phyloP scores from a whole-genome alignment of 2,797 vertebrate genomes.

The Acestrorhynchus altus region DNA sequence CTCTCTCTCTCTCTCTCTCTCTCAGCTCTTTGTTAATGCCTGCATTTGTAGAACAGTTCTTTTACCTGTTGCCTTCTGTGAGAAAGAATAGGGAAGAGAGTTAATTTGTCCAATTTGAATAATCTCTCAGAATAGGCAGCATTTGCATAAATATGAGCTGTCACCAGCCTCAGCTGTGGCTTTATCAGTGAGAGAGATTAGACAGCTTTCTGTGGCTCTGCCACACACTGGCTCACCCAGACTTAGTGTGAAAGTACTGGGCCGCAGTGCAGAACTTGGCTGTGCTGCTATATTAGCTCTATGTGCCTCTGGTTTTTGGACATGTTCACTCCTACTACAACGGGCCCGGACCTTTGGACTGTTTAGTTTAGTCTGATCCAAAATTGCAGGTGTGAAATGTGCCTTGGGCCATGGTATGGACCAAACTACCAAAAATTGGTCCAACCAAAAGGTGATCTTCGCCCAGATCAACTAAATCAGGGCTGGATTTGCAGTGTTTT shows the following conservation, averaged over 20 bases:
- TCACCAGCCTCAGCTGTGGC: slow-evolving; percentile 23
- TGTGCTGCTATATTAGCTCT: neutral
- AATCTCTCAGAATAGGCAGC: slow-evolving; percentile 14
- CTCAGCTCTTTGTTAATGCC: neutral
- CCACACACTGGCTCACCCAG: neutral
- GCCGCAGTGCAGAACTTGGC: neutral
- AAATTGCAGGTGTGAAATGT: too few species aligned
- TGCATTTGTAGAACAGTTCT: too few species aligned
- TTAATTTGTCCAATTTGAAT: slow-evolving; percentile 27
- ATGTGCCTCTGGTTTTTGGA: neutral
- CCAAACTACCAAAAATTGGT: too few species aligned
- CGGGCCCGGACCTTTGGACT: too few species aligned
- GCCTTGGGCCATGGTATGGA: too few species aligned
- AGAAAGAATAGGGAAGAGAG: slow-evolving; percentile 6
- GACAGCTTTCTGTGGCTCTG: neutral
- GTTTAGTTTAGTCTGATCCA: too few species aligned
- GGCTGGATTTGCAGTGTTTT: too few species aligned
- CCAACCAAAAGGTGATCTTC: too few species aligned
- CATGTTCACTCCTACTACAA: too few species aligned
- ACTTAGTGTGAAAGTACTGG: neutral
- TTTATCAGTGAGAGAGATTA: neutral
- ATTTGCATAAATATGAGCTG: slow-evolving; percentile 34
- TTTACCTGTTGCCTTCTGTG: slow-evolving; percentile 28
- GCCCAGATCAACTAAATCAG: too few species aligned
- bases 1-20: slow-evolving; percentile 47